Conservation (phyloP, 2,113 vertebrate genomes). For the Chloropsis cyanopogon region DNA sequence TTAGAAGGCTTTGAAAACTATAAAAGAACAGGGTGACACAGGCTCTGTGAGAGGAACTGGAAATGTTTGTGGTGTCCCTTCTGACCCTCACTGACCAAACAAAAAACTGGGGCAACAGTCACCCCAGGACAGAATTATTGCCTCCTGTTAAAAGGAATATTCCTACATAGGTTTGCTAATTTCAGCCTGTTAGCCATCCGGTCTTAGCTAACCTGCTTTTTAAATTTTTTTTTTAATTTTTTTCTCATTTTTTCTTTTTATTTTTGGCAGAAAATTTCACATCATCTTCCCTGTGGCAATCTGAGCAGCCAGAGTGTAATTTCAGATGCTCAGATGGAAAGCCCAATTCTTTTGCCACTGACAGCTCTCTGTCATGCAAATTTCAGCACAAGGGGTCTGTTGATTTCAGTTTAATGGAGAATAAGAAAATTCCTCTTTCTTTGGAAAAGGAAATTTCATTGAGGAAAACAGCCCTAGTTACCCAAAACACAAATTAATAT, state of each 20-base stretch:
- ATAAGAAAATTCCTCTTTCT: not conserved
- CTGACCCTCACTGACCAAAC: not conserved
- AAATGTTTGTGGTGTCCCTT: not conserved
- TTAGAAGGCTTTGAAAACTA: no score
- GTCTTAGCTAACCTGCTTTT: not conserved
- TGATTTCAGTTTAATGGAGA: not conserved
- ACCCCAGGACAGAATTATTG: not conserved
- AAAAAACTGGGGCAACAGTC: not conserved
- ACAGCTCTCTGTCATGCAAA: not conserved
- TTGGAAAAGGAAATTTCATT: not conserved
- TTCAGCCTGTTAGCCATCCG: not conserved
- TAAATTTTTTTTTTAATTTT: not conserved
- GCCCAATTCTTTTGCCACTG: not conserved
- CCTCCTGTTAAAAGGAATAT: not conserved
- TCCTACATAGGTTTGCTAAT: not conserved
- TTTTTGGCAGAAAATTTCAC: not conserved
- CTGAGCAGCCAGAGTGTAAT: not conserved
- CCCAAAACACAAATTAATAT: not conserved
- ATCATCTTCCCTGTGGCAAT: not conserved
- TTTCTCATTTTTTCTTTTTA: rapidly evolving
- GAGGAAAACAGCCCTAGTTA: not conserved
- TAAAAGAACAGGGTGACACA: no score
- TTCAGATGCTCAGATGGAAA: not conserved
- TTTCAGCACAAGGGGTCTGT: not conserved
- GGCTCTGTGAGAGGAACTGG: not conserved